Evolutionary conservation across 2,113 vertebrate species (phyloP).

Genomic region (Fregata magnificens): DNA sequence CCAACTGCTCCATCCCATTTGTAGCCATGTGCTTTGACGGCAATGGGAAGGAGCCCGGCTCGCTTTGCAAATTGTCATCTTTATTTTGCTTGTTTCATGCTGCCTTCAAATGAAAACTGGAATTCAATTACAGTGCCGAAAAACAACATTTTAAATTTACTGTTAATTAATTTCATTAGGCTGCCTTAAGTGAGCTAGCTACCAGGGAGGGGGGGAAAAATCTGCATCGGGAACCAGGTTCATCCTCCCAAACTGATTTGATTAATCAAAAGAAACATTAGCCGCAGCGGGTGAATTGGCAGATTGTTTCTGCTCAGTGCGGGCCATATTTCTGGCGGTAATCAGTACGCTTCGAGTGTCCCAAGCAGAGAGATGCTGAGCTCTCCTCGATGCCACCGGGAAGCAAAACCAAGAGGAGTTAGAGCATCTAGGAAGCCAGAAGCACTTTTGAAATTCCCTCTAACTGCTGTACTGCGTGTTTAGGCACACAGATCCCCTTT

Average conservation of each 20-base stretch:
- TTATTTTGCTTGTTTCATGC: slow-evolving; percentile 4
- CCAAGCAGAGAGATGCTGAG: neutral
- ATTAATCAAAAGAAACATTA: slow-evolving; percentile 37
- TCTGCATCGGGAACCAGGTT: neutral
- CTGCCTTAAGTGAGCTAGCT: slow-evolving; percentile 24
- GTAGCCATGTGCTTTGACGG: rapidly evolving
- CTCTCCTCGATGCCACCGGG: rapidly evolving
- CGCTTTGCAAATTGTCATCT: neutral
- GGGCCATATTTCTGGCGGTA: neutral
- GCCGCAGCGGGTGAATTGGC: neutral
- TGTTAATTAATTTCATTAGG: slow-evolving; percentile 59
- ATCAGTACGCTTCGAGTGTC: neutral
- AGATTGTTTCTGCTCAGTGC: neutral
- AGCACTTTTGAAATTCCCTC: slow-evolving; percentile 17
- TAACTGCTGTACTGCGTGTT: neutral
- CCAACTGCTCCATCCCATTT: neutral
- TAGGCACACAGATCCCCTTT: neutral
- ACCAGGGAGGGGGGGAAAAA: rapidly evolving
- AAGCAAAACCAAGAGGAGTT: neutral
- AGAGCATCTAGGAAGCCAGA: neutral
- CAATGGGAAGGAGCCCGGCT: rapidly evolving
- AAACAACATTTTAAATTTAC: slow-evolving; percentile 44
- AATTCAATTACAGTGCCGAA: slow-evolving; percentile 28
- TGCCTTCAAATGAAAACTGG: slow-evolving; percentile 20
- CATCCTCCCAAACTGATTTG: slow-evolving; percentile 19